Evolutionary conservation across 2,113 vertebrate species (phyloP).

Genomic region (Manacus vitellinus): DNA sequence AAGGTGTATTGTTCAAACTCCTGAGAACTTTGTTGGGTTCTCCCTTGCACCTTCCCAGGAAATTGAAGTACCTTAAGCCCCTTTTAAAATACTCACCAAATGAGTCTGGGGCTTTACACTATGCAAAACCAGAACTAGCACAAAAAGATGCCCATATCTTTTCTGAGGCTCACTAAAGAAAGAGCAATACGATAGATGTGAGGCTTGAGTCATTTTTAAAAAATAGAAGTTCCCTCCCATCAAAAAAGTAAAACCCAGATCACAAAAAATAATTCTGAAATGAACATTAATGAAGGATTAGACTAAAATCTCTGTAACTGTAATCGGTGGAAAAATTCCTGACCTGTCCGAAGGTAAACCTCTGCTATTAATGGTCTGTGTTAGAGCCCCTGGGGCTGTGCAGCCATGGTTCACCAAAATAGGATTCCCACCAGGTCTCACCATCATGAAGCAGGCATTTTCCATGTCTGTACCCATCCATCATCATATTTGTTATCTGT

Average conservation of each 20-base stretch:
- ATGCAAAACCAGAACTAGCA: background rate
- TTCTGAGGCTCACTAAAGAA: background rate
- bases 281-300: background rate
- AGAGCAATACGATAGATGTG: background rate
- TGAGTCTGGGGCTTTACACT: background rate
- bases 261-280: background rate
- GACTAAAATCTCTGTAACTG: background rate
- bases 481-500: background rate
- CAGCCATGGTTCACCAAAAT: background rate
- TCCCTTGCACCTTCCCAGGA: background rate
- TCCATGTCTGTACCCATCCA: background rate
- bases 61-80: background rate
- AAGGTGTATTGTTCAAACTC: background rate
- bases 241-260: background rate
- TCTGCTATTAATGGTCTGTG: background rate
- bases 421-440: background rate
- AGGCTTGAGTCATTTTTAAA: fast-evolving
- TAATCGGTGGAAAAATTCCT: background rate
- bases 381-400: background rate
- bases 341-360: background rate
- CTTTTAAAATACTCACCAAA: background rate
- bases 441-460: background rate
- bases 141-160: background rate
- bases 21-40: background rate
- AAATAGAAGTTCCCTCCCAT: background rate